These are phyloP conservation scores for Camptogramma bilineatum DNA, from an alignment of 2,888 invertebrate genomes.

Conservation along the genomic window DNA sequence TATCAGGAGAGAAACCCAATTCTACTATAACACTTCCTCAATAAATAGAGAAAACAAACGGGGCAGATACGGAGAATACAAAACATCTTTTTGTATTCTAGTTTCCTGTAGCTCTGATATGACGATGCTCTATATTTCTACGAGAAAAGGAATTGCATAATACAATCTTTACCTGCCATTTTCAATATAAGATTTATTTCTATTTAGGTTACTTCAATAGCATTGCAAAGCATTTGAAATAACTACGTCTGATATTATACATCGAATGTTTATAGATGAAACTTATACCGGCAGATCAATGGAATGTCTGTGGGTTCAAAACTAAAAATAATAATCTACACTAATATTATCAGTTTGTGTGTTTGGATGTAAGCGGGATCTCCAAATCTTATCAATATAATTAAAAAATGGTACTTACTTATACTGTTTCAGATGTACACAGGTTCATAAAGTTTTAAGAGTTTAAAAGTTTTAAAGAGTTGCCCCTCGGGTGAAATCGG, in stretches of 20 bases:
- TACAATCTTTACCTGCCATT: slow-evolving; percentile 1
- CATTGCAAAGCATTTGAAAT: neutral
- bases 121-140: slow-evolving; percentile 14
- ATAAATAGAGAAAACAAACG: slow-evolving; percentile 24
- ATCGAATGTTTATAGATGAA: too few species aligned
- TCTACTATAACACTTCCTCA: slow-evolving; percentile 14
- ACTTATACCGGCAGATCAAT: too few species aligned
- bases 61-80: slow-evolving; percentile 15
- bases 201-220: neutral
- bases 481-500: too few species aligned
- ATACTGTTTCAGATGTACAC: too few species aligned
- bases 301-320: too few species aligned
- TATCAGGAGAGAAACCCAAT: slow-evolving; percentile 11
- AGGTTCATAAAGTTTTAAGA: too few species aligned
- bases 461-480: too few species aligned
- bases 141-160: slow-evolving; percentile 4
- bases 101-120: slow-evolving; percentile 15
- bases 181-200: neutral
- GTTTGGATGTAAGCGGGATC: too few species aligned
- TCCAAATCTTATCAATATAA: too few species aligned
- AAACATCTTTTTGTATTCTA: slow-evolving; percentile 21
- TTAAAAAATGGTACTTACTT: too few species aligned
- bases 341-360: too few species aligned
- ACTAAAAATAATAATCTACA: too few species aligned
- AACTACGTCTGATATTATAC: neutral